phyloP scores from a whole-genome alignment of 2,888 invertebrate genomes.

The Horisme vitalbata region DNA sequence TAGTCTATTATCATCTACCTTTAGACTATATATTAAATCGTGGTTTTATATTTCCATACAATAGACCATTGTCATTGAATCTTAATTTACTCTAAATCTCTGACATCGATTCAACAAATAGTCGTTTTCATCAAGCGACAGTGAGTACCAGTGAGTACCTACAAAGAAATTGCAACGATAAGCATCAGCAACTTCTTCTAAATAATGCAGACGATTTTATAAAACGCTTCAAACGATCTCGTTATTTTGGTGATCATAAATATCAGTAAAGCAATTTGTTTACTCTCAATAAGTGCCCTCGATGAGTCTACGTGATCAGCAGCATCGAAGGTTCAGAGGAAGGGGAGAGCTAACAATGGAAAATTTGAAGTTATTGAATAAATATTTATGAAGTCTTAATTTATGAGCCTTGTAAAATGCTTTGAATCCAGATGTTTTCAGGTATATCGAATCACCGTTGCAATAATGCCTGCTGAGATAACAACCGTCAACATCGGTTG shows the following conservation, averaged over 20 bases:
- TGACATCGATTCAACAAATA: no score
- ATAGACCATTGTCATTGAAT: no score
- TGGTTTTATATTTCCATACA: no score
- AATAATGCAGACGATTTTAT: slow-evolving; percentile 31
- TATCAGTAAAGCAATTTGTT: slow-evolving; percentile 45
- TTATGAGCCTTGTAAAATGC: slow-evolving; percentile 1
- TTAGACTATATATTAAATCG: no score
- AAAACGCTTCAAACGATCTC: slow-evolving; percentile 25
- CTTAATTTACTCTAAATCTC: no score
- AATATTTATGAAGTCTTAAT: slow-evolving; percentile 10
- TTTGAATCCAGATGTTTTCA: slow-evolving; percentile 4
- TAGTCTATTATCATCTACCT: no score
- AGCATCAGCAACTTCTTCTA: slow-evolving; percentile 26
- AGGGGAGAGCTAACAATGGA: slow-evolving; percentile 18
- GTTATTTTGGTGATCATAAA: slow-evolving; percentile 38
- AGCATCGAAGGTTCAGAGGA: no score
- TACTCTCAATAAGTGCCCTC: slow-evolving; percentile 38
- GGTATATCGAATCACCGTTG: no score
- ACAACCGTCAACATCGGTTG: background rate
- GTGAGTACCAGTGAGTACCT: no score
- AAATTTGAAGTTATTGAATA: slow-evolving; percentile 12
- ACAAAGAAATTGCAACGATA: slow-evolving; percentile 15
- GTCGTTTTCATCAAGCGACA: no score
- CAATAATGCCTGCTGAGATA: background rate
- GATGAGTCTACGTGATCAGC: slow-evolving; percentile 38